Conservation (phyloP, 2,888 invertebrate species). For the Cheilosia grossa region DNA sequence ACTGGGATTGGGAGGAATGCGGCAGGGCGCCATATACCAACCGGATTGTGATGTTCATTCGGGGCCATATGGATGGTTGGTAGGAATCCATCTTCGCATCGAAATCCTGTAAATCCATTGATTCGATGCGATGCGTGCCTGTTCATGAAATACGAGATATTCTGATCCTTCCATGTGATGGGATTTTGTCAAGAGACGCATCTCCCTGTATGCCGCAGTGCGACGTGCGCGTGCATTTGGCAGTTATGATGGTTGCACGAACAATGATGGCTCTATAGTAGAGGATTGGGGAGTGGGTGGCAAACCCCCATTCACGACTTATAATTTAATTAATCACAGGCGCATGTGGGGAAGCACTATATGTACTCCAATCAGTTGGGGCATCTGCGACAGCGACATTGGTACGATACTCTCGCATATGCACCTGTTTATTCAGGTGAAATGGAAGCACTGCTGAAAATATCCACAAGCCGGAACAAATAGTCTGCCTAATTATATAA, state of each 20-base stretch:
- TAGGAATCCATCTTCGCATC: constrained; percentile 29
- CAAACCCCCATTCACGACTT: constrained; percentile 29
- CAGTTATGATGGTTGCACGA: constrained; percentile 11
- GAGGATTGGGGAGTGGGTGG: constrained; percentile 34
- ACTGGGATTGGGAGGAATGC: constrained; percentile 13
- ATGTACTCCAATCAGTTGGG: no score
- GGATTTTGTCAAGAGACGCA: constrained; percentile 43
- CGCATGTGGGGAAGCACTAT: background rate
- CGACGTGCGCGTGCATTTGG: constrained; percentile 2
- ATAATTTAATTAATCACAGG: constrained; percentile 54
- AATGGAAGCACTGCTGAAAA: background rate
- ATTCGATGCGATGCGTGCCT: constrained; percentile 39
- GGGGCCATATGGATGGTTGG: constrained; percentile 12
- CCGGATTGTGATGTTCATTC: constrained; percentile 41
- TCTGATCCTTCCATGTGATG: constrained; percentile 38
- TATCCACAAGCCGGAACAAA: background rate
- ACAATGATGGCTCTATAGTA: background rate
- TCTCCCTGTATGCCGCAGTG: background rate
- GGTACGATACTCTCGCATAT: no score
- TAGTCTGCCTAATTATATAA: background rate
- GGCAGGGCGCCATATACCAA: background rate
- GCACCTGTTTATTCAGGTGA: background rate
- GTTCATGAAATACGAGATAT: constrained; percentile 37
- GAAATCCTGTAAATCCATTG: constrained; percentile 41
- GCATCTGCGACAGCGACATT: no score